Evolutionary conservation across 1,140 invertebrate species (phyloP), one percentile per base, ranked within the genome.

Genomic region (Camponotus pennsylvanicus): DNA sequence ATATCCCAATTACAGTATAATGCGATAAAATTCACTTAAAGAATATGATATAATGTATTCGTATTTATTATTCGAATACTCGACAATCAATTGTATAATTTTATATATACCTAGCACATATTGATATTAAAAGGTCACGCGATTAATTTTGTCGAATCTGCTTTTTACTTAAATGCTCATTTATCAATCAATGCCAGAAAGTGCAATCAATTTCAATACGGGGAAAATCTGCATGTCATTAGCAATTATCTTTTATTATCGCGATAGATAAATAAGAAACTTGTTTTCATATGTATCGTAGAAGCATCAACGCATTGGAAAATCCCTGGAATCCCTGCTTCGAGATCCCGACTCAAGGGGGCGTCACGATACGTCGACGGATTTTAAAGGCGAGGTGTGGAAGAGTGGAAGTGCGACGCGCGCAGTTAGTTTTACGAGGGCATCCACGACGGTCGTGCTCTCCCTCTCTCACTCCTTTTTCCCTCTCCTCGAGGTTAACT

Each of bases 331-430:
- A 34, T 61, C 32, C 11, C 15, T 9, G 11, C 27, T 45, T 21
- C 3, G 18, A 13, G 40, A 73, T 40, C 40, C 13, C n/a, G 2
- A 21, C 8, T 32, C 7, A n/a, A 1, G 40, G 32, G 1, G 7
- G 52, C 27, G 1, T 27, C 27, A 27, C 27, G 27, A 40, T 27
- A 34, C 27, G 32, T 11, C 11, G 67, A n/a, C 40, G 40, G 79
- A 73, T 73, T 83, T 88, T 63, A 69, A 88, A 86, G 67, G 52
- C 27, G 75, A 64, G 13, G 83, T 49, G 57, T 37, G 42, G 64
- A 34, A 63, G 83, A 40, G 57, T 37, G 42, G 64, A 34, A 63
- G 18, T 49, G 21, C 49, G 79, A 77, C 70, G 77, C 84, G 84
- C 64, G 77, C 77, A 88, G 82, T 89, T n/a, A 13, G 52, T 42